A percentile compares a stretch with the other conserved stretches of the same genome.
These are phyloP conservation scores for Scaptomyza tumidula DNA, from an alignment of 2,888 invertebrate species.

Conservation along the genomic window DNA sequence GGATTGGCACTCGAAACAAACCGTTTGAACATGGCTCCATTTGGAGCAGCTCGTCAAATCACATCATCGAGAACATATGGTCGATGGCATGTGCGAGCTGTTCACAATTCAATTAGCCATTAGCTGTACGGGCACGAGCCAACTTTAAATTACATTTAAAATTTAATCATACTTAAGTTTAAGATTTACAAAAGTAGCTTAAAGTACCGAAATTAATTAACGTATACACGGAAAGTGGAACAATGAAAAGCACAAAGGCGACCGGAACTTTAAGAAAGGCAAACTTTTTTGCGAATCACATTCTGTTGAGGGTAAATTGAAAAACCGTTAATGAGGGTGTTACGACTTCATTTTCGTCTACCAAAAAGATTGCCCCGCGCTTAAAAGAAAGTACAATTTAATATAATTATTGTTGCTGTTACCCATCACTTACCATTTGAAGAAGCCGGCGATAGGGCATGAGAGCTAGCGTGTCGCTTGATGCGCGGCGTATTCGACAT, in stretches of 20 bases:
- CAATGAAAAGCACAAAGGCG: conserved; percentile 21
- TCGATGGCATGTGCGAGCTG: conserved; percentile 43
- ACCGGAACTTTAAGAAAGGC: conserved; percentile 32
- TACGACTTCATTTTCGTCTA: conserved; percentile 57
- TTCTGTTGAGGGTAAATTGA: conserved; percentile 25
- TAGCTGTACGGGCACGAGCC: background rate
- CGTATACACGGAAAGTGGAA: conserved; percentile 38
- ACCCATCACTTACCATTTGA: conserved; percentile 52
- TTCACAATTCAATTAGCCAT: conserved; percentile 48
- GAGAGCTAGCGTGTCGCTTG: conserved; percentile 80
- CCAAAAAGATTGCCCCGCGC: conserved; percentile 69
- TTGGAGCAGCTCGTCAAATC: conserved; percentile 11
- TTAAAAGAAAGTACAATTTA: background rate
- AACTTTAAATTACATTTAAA: conserved; percentile 66
- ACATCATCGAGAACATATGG: conserved; percentile 56
- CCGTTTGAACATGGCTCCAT: no score
- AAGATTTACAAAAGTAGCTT: conserved; percentile 45
- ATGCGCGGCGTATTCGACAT: conserved; percentile 59
- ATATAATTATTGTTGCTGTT: background rate
- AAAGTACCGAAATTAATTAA: conserved; percentile 49
- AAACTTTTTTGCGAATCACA: conserved; percentile 57
- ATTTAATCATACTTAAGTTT: conserved; percentile 62
- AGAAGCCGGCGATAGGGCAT: conserved; percentile 63
- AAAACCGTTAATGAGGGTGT: conserved; percentile 27
- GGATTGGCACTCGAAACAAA: background rate